These are phyloP conservation scores for Cladorhizidae sp. DNA, from an alignment of 37 sponge, comb jelly and placozoan genomes.

Conservation along the genomic window DNA sequence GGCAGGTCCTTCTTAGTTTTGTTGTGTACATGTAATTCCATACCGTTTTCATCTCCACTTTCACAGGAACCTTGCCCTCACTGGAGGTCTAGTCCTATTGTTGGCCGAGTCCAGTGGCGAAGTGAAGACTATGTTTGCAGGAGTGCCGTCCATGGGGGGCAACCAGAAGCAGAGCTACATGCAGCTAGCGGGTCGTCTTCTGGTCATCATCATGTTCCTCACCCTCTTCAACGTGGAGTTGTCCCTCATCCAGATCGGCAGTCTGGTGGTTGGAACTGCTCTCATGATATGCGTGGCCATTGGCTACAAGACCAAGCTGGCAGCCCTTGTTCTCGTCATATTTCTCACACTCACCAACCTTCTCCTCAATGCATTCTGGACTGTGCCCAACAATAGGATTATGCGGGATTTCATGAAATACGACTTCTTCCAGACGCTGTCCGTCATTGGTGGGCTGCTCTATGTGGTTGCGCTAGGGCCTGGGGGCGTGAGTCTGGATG, in stretches of 20 bases:
- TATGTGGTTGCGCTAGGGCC: slow-evolving; percentile 95
- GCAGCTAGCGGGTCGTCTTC: slow-evolving; percentile 93
- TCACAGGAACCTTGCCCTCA: slow-evolving; percentile 92
- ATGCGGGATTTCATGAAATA: slow-evolving; percentile 97
- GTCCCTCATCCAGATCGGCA: slow-evolving; percentile 65
- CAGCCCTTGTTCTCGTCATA: slow-evolving; percentile 86
- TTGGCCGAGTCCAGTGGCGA: slow-evolving; percentile 91
- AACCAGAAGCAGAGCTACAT: slow-evolving; percentile 94
- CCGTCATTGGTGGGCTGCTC: slow-evolving; percentile 97
- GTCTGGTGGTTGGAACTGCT: slow-evolving; percentile 65
- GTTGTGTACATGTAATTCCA: too few species aligned
- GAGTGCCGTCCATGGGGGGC: slow-evolving; percentile 85
- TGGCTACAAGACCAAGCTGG: slow-evolving; percentile 95
- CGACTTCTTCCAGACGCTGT: slow-evolving; percentile 98
- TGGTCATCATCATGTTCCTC: slow-evolving; percentile 97
- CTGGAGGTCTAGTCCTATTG: slow-evolving; percentile 89
- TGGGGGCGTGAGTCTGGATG: slow-evolving; percentile 97
- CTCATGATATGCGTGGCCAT: slow-evolving; percentile 88
- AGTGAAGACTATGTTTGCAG: slow-evolving; percentile 97
- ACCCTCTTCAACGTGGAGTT: slow-evolving; percentile 89
- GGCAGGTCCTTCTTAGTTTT: too few species aligned
- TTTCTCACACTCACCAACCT: slow-evolving; percentile 79
- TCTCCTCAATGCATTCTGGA: slow-evolving; percentile 93
- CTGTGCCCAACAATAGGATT: slow-evolving; percentile 56
- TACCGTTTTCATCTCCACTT: too few species aligned